These are phyloP conservation scores for Euproctis similis DNA, from an alignment of 2,888 invertebrate species.

Conservation along the genomic window DNA sequence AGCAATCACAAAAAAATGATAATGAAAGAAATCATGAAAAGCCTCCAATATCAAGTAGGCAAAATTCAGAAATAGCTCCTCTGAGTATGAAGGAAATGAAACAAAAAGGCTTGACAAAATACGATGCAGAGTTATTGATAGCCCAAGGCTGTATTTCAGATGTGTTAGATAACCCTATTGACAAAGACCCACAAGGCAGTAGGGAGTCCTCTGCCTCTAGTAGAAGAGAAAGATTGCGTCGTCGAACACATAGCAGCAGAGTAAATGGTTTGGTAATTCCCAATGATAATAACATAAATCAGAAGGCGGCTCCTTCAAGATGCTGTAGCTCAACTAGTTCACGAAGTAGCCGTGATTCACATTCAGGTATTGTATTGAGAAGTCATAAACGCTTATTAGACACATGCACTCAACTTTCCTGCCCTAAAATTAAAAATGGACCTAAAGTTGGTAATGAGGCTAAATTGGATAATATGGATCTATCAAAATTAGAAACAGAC, in stretches of 20 bases:
- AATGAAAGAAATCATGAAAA: slow-evolving; percentile 57
- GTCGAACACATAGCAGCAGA: slow-evolving; percentile 49
- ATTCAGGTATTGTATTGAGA: slow-evolving; percentile 76
- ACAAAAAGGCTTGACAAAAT: slow-evolving; percentile 90
- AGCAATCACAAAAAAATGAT: slow-evolving; percentile 74
- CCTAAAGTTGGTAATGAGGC: slow-evolving; percentile 40
- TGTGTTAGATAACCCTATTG: slow-evolving; percentile 64
- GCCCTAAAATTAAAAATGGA: slow-evolving; percentile 43
- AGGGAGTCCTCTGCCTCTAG: slow-evolving; percentile 64
- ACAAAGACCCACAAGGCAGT: slow-evolving; percentile 54
- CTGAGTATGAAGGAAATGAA: slow-evolving; percentile 89
- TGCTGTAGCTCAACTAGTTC: slow-evolving; percentile 70
- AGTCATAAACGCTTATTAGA: slow-evolving; percentile 77
- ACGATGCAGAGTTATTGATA: slow-evolving; percentile 90
- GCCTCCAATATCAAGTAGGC: slow-evolving; percentile 54
- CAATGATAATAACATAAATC: slow-evolving; percentile 25
- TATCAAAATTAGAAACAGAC: slow-evolving; percentile 48
- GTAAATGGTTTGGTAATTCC: slow-evolving; percentile 45
- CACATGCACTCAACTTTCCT: slow-evolving; percentile 38
- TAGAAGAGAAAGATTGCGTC: slow-evolving; percentile 52
- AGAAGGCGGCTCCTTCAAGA: slow-evolving; percentile 48
- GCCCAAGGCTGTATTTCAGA: slow-evolving; percentile 87
- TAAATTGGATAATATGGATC: slow-evolving; percentile 45
- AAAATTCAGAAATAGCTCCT: slow-evolving; percentile 76
- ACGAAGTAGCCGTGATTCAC: slow-evolving; percentile 61